Base-by-base conservation (phyloP, 2,888 invertebrate species). In the Brenthis hecate region DNA sequence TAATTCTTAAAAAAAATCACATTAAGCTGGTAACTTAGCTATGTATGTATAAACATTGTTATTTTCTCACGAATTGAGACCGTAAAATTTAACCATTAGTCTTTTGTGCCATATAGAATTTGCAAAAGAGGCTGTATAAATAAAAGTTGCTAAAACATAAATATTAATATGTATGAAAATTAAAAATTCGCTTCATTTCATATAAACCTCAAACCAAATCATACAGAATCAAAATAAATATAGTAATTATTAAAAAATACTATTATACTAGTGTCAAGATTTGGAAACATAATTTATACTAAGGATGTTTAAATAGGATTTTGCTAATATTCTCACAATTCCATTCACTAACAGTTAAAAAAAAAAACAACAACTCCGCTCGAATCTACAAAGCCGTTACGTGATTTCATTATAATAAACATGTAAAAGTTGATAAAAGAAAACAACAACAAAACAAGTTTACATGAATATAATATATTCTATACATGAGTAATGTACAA, bases 381-480 rank as follows among this genome's bases (percentile, higher is more conserved):
- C 4, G 6, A 11, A 60, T 8, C 60, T 8, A 66, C 58, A 47
- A 53, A 47, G 32, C 57, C 32, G 43, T 13, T n/a, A 56, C 61
- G 62, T 67, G 70, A 72, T 68, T 70, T 68, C 51, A 65, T 72
- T 62, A 62, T 2, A 65, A 66, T 6, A 14, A 57, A 16, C 23
- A 61, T 53, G 28, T 53, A 66, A 72, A 72, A 70, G 63, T 56
- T 51, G 53, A 64, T 66, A 57, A 72, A 67, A 70, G 23, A 60
- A 71, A 74, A 70, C 62, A 72, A 74, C 70, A 70, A 73, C 72
- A 67, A 67, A 72, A 66, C 54, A 70, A 72, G 70, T 71, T 69
- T 73, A 73, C 72, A 73, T 16, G 54, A n/a, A 60, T 60, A 32
- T 32, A 53, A 54, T 66, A 55, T 63, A 70, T 53, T 70, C 58